phyloP scores from a whole-genome alignment of 1,140 invertebrate species.

The Solen grandis region DNA sequence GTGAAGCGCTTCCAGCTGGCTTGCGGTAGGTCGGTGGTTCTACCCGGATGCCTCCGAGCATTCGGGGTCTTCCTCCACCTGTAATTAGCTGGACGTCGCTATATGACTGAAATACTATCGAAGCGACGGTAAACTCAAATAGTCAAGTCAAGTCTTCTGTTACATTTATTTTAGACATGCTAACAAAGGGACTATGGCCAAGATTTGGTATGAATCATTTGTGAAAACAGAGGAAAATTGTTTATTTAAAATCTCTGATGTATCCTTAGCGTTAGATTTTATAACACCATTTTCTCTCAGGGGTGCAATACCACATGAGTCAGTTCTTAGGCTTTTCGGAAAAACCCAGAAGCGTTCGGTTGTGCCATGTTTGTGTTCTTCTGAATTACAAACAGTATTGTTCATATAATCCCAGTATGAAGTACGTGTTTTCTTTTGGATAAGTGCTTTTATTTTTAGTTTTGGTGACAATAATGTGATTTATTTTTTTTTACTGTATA shows the following conservation, averaged over 20 bases:
- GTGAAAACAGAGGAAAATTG: background rate
- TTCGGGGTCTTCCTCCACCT: too few species aligned
- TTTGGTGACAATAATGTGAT: background rate
- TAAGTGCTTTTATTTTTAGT: background rate
- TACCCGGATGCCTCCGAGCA: too few species aligned
- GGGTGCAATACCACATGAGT: background rate
- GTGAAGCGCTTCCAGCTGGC: too few species aligned
- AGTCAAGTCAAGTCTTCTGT: too few species aligned
- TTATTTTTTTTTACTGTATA: background rate
- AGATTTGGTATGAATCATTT: too few species aligned
- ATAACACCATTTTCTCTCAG: background rate
- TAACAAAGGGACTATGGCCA: too few species aligned
- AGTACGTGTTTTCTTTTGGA: background rate
- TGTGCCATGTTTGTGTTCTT: constrained; percentile 1
- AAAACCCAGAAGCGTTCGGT: background rate
- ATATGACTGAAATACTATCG: too few species aligned
- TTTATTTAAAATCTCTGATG: background rate
- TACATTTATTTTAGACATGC: too few species aligned
- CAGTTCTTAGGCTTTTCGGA: background rate
- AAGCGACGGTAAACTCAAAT: too few species aligned
- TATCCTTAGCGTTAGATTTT: too few species aligned
- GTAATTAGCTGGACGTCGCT: too few species aligned
- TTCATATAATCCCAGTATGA: constrained; percentile 10
- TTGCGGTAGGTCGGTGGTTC: too few species aligned
- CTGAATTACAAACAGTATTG: background rate